Conservation (phyloP, 2,888 invertebrate genomes). For the Sinodicranocentrus sp. region DNA sequence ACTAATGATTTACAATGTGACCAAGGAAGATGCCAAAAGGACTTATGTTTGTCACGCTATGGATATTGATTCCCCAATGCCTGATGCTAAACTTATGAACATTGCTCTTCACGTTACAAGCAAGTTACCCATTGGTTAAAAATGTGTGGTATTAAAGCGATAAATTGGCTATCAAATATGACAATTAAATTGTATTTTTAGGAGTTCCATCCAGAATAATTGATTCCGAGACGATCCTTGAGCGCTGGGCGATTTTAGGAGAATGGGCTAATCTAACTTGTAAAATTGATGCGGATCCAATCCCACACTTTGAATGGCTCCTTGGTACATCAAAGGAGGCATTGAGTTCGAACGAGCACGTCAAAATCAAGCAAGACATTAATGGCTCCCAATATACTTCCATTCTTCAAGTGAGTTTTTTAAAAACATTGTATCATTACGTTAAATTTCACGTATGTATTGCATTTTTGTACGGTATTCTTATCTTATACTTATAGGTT, state of each 20-base stretch:
- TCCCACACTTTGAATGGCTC: slow-evolving; percentile 70
- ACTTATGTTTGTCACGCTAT: slow-evolving; percentile 69
- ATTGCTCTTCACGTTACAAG: slow-evolving; percentile 67
- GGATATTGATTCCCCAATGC: slow-evolving; percentile 72
- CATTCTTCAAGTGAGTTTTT: slow-evolving; percentile 38
- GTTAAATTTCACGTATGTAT: not conserved
- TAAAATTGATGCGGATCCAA: slow-evolving; percentile 68
- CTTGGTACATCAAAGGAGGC: slow-evolving; percentile 51
- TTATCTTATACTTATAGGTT: slow-evolving; percentile 24
- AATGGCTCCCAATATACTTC: slow-evolving; percentile 57
- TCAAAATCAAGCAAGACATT: slow-evolving; percentile 62
- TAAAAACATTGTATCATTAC: not conserved
- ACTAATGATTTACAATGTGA: slow-evolving; percentile 66
- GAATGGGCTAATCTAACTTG: slow-evolving; percentile 70
- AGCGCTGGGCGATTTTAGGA: slow-evolving; percentile 62
- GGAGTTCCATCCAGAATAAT: slow-evolving; percentile 63
- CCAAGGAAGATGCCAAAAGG: slow-evolving; percentile 60
- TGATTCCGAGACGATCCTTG: slow-evolving; percentile 58
- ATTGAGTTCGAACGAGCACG: slow-evolving; percentile 61
- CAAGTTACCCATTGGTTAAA: slow-evolving; percentile 11
- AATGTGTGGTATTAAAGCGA: too few relatives aligned
- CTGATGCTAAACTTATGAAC: slow-evolving; percentile 68
- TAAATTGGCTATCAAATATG: too few relatives aligned
- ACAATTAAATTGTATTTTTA: slow-evolving; percentile 11
- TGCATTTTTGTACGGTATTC: not conserved